Conservation (phyloP, 30 jellyfish, hydroid and myxozoan genomes). For the Sanderia malayensis region DNA sequence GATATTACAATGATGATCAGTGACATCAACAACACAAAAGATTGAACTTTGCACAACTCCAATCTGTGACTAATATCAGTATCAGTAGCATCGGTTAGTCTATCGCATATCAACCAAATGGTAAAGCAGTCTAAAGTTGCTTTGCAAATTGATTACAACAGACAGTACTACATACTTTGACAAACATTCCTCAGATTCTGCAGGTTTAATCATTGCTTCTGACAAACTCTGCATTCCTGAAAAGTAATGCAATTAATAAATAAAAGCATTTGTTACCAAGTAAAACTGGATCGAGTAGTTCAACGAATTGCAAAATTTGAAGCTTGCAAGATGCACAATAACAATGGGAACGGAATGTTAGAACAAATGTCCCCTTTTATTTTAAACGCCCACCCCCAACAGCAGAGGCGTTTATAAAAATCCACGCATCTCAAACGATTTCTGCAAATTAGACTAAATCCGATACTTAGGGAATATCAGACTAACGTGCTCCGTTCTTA, state of each 20-base stretch:
- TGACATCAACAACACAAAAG: neutral
- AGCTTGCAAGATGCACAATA: too few species aligned
- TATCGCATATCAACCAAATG: neutral
- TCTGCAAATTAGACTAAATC: neutral
- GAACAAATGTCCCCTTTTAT: too few species aligned
- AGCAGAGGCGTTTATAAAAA: neutral
- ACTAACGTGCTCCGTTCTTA: too few species aligned
- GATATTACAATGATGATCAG: neutral
- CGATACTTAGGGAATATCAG: neutral
- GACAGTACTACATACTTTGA: slow-evolving; percentile 7
- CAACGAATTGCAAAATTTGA: too few species aligned
- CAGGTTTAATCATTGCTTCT: neutral
- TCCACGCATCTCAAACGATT: neutral
- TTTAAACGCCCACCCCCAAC: neutral
- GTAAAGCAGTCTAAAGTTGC: too few species aligned
- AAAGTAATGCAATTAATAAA: too few species aligned
- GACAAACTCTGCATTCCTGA: slow-evolving; percentile 4
- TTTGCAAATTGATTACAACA: too few species aligned
- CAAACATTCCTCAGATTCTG: slow-evolving; percentile 1
- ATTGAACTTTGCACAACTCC: neutral
- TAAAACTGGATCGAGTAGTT: too few species aligned
- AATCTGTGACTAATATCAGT: too few species aligned
- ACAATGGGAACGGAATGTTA: too few species aligned
- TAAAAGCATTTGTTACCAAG: too few species aligned
- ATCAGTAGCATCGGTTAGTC: neutral